These are phyloP conservation scores for Archegozetes longisetosus DNA, from an alignment of 1,140 invertebrate species.

Conservation along the genomic window DNA sequence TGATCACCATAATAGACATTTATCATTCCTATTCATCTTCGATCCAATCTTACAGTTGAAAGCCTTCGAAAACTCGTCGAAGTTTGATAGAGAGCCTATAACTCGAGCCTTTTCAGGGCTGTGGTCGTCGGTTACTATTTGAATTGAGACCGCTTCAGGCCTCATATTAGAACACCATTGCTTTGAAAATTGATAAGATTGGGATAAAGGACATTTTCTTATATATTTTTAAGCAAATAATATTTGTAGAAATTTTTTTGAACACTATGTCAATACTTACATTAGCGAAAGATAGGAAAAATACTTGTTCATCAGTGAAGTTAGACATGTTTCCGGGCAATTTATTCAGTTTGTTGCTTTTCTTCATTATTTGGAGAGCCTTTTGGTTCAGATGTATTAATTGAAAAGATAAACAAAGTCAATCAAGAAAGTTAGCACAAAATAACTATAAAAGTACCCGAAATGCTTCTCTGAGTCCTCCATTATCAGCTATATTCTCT, in stretches of 20 bases:
- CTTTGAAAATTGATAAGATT: neutral
- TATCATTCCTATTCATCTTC: conserved; percentile 72
- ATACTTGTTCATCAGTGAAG: conserved; percentile 13
- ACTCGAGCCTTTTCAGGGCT: conserved; percentile 31
- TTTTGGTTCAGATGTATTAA: too few relatives aligned
- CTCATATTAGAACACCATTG: conserved; percentile 1
- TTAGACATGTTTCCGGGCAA: conserved; percentile 6
- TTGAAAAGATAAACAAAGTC: too few relatives aligned
- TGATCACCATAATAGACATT: conserved; percentile 86
- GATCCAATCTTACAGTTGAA: conserved; percentile 65
- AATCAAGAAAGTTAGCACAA: too few relatives aligned
- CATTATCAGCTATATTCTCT: conserved; percentile 41
- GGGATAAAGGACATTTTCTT: too few relatives aligned
- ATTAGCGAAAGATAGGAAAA: conserved; percentile 17
- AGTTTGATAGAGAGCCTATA: conserved; percentile 71
- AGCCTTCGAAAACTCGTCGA: conserved; percentile 64
- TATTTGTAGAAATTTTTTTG: too few relatives aligned
- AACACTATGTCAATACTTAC: conserved; percentile 6
- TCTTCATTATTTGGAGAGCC: too few relatives aligned
- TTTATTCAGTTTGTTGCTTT: neutral
- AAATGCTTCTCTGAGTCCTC: conserved; percentile 39
- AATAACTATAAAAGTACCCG: too few relatives aligned
- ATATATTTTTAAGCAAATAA: too few relatives aligned
- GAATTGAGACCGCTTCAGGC: neutral
- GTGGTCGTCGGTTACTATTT: neutral